Percentiles rank a stretch among this genome's conserved stretches.
Evolutionary conservation across 2,888 invertebrate species (phyloP).

Genomic region (Brenthis hecate): DNA sequence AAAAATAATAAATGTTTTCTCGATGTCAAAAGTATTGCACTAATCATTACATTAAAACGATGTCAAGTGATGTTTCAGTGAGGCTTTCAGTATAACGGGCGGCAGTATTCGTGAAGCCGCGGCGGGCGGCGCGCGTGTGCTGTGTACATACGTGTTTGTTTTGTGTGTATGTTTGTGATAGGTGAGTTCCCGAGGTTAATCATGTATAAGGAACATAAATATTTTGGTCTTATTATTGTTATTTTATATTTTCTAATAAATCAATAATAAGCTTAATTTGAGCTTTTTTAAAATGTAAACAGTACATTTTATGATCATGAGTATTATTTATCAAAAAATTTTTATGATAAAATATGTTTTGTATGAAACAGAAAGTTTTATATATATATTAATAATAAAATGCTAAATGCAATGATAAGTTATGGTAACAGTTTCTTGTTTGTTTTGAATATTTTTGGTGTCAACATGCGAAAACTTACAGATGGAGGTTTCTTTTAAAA

Average conservation of each 20-base stretch:
- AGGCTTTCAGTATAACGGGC: slow-evolving; percentile 50
- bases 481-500: too few relatives aligned
- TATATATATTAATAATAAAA: too few relatives aligned
- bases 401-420: too few relatives aligned
- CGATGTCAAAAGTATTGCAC: background rate
- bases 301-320: background rate
- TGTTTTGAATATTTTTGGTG: too few relatives aligned
- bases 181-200: slow-evolving; percentile 41
- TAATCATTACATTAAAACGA: slow-evolving; percentile 5
- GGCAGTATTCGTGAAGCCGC: slow-evolving; percentile 62
- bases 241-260: background rate
- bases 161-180: slow-evolving; percentile 40
- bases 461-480: too few relatives aligned
- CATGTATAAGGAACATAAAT: background rate
- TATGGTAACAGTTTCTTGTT: too few relatives aligned
- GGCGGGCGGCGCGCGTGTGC: slow-evolving; percentile 57
- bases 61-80: slow-evolving; percentile 31
- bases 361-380: too few relatives aligned
- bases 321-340: background rate
- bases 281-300: slow-evolving; percentile 3
- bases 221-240: background rate
- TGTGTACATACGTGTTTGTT: slow-evolving; percentile 28
- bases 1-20: background rate
- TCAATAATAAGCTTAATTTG: background rate
- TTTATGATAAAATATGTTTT: too few relatives aligned